These are phyloP conservation scores for Conistra vaccinii DNA, from an alignment of 2,888 invertebrate genomes.

Conservation along the genomic window DNA sequence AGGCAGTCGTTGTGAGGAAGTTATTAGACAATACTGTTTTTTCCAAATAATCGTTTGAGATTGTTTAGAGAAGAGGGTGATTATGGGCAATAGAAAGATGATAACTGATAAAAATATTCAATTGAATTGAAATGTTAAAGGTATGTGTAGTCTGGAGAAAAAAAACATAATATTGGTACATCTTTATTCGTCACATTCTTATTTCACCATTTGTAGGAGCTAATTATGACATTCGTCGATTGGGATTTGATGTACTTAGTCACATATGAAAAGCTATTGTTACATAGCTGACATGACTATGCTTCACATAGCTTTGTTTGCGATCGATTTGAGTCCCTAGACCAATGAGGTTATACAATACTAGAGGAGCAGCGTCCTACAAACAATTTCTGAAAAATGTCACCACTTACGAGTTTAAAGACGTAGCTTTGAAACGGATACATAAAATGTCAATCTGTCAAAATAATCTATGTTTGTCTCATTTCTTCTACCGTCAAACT, in stretches of 20 bases:
- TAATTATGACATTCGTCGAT: not conserved
- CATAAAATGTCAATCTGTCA: too few species aligned
- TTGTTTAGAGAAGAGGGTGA: not conserved
- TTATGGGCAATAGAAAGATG: not conserved
- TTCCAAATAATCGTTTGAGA: not conserved
- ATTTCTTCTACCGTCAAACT: too few species aligned
- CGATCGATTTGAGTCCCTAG: not conserved
- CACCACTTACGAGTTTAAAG: too few species aligned
- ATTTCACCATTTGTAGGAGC: too few species aligned
- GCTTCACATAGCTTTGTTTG: not conserved
- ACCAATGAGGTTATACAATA: too few species aligned
- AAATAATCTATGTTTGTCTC: too few species aligned
- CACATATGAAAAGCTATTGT: constrained; percentile 1
- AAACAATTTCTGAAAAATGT: too few species aligned
- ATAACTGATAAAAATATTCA: not conserved
- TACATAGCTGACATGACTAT: not conserved
- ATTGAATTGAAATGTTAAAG: not conserved
- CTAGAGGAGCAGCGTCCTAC: too few species aligned
- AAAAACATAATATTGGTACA: not conserved
- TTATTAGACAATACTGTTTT: constrained; percentile 47
- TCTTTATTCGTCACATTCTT: not conserved
- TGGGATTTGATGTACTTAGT: not conserved
- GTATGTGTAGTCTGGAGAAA: not conserved
- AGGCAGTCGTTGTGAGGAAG: constrained; percentile 35
- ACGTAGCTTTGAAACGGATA: too few species aligned